phyloP scores from a whole-genome alignment of 2,888 invertebrate species.

The Latrodectus hesperus region DNA sequence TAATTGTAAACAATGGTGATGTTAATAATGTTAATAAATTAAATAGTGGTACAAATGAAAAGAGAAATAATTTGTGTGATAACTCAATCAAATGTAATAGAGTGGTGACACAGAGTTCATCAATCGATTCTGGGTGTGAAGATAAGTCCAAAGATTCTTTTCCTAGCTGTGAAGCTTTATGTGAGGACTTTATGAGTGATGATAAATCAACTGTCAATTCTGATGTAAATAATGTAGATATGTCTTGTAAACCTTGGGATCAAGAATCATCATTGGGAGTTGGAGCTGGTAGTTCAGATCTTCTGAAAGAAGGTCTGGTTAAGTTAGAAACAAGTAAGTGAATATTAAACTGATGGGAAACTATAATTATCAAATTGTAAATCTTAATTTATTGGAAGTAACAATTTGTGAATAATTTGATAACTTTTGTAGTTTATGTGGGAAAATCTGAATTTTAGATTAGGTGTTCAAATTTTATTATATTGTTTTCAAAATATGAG shows the following conservation, averaged over 20 bases:
- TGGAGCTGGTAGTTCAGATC: constrained; percentile 13
- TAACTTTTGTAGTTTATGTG: too few relatives aligned
- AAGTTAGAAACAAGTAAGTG: constrained; percentile 55
- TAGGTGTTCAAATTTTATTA: too few relatives aligned
- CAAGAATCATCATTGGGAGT: neutral
- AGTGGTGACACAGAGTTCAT: constrained; percentile 32
- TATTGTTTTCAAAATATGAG: too few relatives aligned
- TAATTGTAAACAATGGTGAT: constrained; percentile 26
- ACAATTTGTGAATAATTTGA: too few relatives aligned
- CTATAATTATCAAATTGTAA: neutral
- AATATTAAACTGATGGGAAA: neutral
- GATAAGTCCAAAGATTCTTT: constrained; percentile 19
- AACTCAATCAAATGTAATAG: constrained; percentile 3
- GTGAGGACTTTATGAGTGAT: constrained; percentile 17
- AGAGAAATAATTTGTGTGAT: constrained; percentile 6
- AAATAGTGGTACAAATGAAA: neutral
- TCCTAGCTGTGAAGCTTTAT: constrained; percentile 8
- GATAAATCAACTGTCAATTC: neutral
- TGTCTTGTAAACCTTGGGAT: neutral
- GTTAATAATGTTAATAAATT: constrained; percentile 18
- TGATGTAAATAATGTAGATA: constrained; percentile 10
- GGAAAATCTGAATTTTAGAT: too few relatives aligned
- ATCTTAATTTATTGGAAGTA: too few relatives aligned
- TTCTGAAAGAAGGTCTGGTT: constrained; percentile 37
- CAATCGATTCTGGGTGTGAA: constrained; percentile 60